phyloP scores from a whole-genome alignment of 1,140 invertebrate species.

The Bradysia coprophila region DNA sequence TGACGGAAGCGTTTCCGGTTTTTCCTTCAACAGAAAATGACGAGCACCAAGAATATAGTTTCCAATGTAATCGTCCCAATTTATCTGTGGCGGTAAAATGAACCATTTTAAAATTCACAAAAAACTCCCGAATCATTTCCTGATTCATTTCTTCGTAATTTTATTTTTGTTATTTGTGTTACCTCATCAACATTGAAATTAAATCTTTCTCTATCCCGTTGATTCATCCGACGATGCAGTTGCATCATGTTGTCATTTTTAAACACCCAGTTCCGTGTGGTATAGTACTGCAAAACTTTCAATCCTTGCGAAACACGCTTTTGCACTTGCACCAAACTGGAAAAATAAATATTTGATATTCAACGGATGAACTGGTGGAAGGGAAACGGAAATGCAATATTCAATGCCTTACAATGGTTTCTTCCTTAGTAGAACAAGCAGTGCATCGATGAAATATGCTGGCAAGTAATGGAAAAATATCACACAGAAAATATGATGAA shows the following conservation, averaged over 20 bases:
- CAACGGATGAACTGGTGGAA: background rate
- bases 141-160: too few relatives aligned
- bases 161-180: too few relatives aligned
- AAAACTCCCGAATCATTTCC: too few relatives aligned
- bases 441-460: slow-evolving; percentile 56
- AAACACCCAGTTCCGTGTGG: slow-evolving; percentile 68
- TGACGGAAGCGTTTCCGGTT: slow-evolving; percentile 50
- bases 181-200: slow-evolving; percentile 30
- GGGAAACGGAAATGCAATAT: background rate
- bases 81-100: slow-evolving; percentile 30
- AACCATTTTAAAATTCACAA: too few relatives aligned
- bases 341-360: slow-evolving; percentile 9
- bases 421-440: slow-evolving; percentile 43
- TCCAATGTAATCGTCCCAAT: slow-evolving; percentile 49
- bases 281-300: slow-evolving; percentile 65
- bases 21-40: slow-evolving; percentile 56
- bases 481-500: slow-evolving; percentile 43
- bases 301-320: slow-evolving; percentile 39
- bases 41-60: slow-evolving; percentile 53
- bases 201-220: slow-evolving; percentile 35
- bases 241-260: slow-evolving; percentile 46
- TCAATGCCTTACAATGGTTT: slow-evolving; percentile 56
- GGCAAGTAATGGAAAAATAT: slow-evolving; percentile 64
- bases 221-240: slow-evolving; percentile 36
- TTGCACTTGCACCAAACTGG: slow-evolving; percentile 44